Evolutionary conservation across 2,888 invertebrate species (phyloP).

Genomic region (Stomorhina lunata): DNA sequence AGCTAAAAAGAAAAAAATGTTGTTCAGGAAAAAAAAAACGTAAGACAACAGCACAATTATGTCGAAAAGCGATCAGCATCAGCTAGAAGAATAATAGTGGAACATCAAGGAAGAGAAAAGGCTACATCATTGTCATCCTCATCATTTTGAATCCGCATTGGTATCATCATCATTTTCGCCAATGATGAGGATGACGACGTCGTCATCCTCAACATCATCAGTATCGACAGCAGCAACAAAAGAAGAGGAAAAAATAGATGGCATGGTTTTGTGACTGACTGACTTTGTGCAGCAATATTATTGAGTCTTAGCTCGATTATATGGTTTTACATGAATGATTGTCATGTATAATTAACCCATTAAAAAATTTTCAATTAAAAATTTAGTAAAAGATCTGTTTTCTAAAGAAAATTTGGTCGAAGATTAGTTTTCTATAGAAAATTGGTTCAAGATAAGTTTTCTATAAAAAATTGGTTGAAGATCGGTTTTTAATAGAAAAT

Average conservation of each 20-base stretch:
- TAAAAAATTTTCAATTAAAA: neutral
- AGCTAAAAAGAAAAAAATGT: neutral
- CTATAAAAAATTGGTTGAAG: too few species aligned
- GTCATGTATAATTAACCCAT: constrained; percentile 59
- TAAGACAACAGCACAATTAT: constrained; percentile 55
- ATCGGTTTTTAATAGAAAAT: too few species aligned
- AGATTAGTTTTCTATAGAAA: too few species aligned
- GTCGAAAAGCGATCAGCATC: constrained; percentile 60
- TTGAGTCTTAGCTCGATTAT: constrained; percentile 33
- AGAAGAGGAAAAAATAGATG: too few species aligned
- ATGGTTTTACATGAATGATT: constrained; percentile 53
- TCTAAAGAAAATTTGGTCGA: neutral
- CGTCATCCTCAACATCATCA: too few species aligned
- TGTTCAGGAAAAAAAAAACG: neutral
- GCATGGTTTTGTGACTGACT: constrained; percentile 20
- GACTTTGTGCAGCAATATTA: constrained; percentile 26
- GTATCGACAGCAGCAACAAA: constrained; percentile 13
- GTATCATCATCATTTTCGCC: constrained; percentile 18
- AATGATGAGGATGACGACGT: too few species aligned
- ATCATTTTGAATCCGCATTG: constrained; percentile 40
- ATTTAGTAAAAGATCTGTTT: too few species aligned
- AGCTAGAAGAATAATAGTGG: neutral
- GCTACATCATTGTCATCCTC: constrained; percentile 56
- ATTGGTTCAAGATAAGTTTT: too few species aligned
- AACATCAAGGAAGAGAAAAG: constrained; percentile 27